Base-by-base conservation (phyloP, 2,888 invertebrate species). In the Linnaemya vulpina region DNA sequence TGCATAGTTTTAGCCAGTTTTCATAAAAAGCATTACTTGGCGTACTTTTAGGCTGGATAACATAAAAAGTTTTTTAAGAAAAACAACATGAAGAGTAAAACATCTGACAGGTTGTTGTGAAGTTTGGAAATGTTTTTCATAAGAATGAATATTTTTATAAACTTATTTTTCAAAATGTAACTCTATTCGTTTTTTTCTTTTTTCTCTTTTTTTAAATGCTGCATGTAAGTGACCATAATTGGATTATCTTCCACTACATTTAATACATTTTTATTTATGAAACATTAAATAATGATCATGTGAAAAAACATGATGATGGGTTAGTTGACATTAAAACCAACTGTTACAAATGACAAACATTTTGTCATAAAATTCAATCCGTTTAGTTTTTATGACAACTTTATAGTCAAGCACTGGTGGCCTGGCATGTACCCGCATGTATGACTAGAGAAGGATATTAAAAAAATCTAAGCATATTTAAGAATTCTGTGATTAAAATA, bases 181-280 rank as follows among this genome's bases (percentile, higher is more conserved):
- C n/a, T n/a, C n/a, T n/a, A n/a, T n/a, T n/a, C n/a, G 0, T 43
- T n/a, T 15, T 40, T 22, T 63, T 25, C 0, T 43, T 11, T 30
- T 43, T 15, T 55, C 9, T n/a, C 3, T 4, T 65, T 22, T n/a
- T 67, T 55, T 35, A 38, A 53, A 65, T 74, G 20, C 9, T 68
- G 91, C 91, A 91, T 91, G 91, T 91, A 91, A 91, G 91, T 91
- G 91, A 91, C 91, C 91, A 91, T 84, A 91, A 91, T 91, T 91
- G 91, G 91, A 91, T 91, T 91, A 91, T 91, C 91, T 91, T 91
- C 91, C 91, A 87, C 88, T 86, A 91, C 91, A 91, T 91, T 91
- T 88, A 90, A 90, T 91, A 88, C 88, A 90, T 91, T 76, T 80
- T 70, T 46, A 40, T 68, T 81, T 89, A 87, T 86, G 87, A 82